phyloP scores from a whole-genome alignment of 64 coral and sea anemone genomes.

The Pocillopora damicornis region DNA sequence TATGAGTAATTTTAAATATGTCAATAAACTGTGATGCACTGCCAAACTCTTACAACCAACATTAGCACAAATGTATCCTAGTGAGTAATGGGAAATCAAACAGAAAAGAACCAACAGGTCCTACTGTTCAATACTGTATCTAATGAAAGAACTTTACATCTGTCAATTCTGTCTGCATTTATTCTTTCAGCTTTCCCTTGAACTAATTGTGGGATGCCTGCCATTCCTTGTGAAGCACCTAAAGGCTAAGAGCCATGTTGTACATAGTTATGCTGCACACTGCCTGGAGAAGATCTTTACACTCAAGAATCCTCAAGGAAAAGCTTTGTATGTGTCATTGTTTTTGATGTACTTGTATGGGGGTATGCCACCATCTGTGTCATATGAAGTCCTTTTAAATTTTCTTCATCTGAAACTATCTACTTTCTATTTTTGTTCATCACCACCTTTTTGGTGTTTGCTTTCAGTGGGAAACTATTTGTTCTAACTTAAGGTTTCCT shows the following conservation, averaged over 20 bases:
- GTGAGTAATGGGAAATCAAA: too few relatives aligned
- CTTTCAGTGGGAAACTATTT: too few relatives aligned
- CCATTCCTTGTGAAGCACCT: constrained; percentile 74
- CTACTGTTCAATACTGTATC: neutral
- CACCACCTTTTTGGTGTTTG: too few relatives aligned
- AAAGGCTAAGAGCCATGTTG: constrained; percentile 79
- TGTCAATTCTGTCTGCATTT: neutral
- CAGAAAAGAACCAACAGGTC: too few relatives aligned
- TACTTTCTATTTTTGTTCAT: too few relatives aligned
- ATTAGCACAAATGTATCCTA: too few relatives aligned
- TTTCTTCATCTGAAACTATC: too few relatives aligned
- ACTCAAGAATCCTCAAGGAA: constrained; percentile 89
- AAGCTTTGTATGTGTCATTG: constrained; percentile 69
- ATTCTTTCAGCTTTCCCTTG: constrained; percentile 67
- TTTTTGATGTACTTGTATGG: neutral
- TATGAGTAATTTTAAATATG: too few relatives aligned
- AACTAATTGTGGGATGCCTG: constrained; percentile 64
- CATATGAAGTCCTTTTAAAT: neutral
- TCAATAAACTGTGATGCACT: too few relatives aligned
- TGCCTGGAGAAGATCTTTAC: constrained; percentile 95
- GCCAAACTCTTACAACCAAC: too few relatives aligned
- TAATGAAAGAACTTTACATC: neutral
- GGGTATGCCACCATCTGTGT: neutral
- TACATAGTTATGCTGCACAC: constrained; percentile 94
- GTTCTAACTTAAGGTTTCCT: too few relatives aligned